A percentile compares a stretch with the other conserved stretches of the same genome.
Conservation (phyloP, 2,888 invertebrate genomes). For the Caenorhabditis doughertyi region DNA sequence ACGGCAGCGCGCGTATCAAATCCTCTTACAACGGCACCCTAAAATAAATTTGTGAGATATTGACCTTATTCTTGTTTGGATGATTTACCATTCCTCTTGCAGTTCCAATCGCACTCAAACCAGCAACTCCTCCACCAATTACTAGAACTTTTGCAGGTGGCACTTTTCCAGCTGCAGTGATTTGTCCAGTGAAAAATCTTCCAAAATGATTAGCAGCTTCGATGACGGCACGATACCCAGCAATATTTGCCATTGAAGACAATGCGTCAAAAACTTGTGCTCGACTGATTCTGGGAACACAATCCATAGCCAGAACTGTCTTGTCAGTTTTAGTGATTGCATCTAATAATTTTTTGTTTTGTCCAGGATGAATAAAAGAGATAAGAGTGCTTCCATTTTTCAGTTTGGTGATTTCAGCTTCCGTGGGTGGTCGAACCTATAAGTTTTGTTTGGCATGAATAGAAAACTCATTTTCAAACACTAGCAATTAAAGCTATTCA, state of each 20-base stretch:
- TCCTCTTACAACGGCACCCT: constrained; percentile 91
- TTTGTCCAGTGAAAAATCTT: constrained; percentile 93
- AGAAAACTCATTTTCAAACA: no score
- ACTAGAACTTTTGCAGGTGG: constrained; percentile 92
- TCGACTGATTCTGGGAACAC: constrained; percentile 91
- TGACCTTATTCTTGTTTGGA: no score
- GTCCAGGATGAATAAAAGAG: constrained; percentile 91
- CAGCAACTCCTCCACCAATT: constrained; percentile 93
- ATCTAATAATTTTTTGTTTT: constrained; percentile 88
- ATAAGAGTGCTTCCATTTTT: constrained; percentile 88
- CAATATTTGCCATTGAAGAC: constrained; percentile 93
- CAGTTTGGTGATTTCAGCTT: constrained; percentile 87
- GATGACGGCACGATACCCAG: constrained; percentile 90
- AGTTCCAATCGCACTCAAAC: constrained; percentile 91
- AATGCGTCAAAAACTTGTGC: constrained; percentile 92
- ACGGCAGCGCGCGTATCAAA: constrained; percentile 92
- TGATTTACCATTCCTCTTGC: constrained; percentile 88
- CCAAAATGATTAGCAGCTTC: constrained; percentile 93
- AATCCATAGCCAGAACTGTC: constrained; percentile 93
- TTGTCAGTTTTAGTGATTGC: constrained; percentile 87
- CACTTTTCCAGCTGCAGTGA: constrained; percentile 91
- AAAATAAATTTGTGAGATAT: constrained; percentile 13
- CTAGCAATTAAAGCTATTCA: no score
- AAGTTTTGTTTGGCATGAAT: not conserved
- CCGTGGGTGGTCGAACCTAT: constrained; percentile 86